phyloP scores from a whole-genome alignment of 2,797 vertebrate genomes.

The Amblyraja radiata region DNA sequence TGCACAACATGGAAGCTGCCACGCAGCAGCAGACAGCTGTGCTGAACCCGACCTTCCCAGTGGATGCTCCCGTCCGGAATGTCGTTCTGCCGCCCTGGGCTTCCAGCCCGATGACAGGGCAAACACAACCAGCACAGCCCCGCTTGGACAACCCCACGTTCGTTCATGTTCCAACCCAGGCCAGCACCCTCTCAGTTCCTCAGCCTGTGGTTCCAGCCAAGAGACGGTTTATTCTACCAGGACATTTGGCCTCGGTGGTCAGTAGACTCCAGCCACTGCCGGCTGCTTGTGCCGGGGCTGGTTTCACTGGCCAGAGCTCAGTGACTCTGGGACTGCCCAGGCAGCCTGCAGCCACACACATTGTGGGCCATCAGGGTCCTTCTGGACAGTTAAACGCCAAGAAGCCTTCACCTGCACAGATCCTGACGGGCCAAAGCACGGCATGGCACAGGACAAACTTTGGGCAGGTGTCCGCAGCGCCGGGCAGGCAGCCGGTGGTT shows the following conservation, averaged over 20 bases:
- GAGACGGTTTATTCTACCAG: slow-evolving; percentile 66
- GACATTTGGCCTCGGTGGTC: slow-evolving; percentile 53
- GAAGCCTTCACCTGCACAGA: slow-evolving; percentile 61
- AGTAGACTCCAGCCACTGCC: slow-evolving; percentile 53
- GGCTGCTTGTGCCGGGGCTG: slow-evolving; percentile 46
- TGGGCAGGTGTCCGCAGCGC: slow-evolving; percentile 63
- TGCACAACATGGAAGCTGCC: not conserved
- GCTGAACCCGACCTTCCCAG: slow-evolving; percentile 58
- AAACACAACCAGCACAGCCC: slow-evolving; percentile 43
- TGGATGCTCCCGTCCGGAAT: slow-evolving; percentile 56
- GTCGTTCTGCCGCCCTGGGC: slow-evolving; percentile 43
- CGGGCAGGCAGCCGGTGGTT: slow-evolving; percentile 61
- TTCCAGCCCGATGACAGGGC: slow-evolving; percentile 49
- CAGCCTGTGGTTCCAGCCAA: slow-evolving; percentile 67
- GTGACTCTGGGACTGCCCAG: not conserved
- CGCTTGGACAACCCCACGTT: slow-evolving; percentile 58
- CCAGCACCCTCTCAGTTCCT: slow-evolving; percentile 65
- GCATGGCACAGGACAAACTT: slow-evolving; percentile 54
- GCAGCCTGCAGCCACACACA: not conserved
- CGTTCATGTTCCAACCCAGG: slow-evolving; percentile 67
- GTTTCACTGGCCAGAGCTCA: not conserved
- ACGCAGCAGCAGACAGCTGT: slow-evolving; percentile 52
- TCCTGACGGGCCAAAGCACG: slow-evolving; percentile 53
- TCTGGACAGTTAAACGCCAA: slow-evolving; percentile 50
- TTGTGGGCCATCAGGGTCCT: slow-evolving; percentile 48